phyloP scores from a whole-genome alignment of 2,888 invertebrate species.

The Lochmaea crataegi region DNA sequence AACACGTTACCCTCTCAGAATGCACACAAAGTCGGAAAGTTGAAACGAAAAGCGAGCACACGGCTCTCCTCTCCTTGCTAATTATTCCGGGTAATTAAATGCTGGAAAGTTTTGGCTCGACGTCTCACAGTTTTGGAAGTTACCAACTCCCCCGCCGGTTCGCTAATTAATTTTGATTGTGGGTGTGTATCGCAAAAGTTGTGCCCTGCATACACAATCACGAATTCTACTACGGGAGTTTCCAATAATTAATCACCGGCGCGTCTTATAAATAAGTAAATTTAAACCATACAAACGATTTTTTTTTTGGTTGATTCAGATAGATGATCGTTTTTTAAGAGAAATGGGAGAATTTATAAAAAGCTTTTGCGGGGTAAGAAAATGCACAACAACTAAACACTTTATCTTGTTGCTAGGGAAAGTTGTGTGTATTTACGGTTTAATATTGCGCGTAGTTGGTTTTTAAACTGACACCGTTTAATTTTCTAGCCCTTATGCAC shows the following conservation, averaged over 20 bases:
- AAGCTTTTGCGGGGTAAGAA: no score
- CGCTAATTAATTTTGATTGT: constrained; percentile 10
- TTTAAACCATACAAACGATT: background rate
- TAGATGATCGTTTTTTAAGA: no score
- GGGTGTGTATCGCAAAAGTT: background rate
- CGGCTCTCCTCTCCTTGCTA: constrained; percentile 62
- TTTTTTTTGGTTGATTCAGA: background rate
- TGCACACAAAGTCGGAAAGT: background rate
- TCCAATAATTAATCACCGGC: background rate
- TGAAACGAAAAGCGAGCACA: constrained; percentile 56
- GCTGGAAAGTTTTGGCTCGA: constrained; percentile 67
- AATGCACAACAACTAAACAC: no score
- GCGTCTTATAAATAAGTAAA: background rate
- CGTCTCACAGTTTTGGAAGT: background rate
- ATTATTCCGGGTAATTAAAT: constrained; percentile 74
- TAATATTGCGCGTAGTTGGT: no score
- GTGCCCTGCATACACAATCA: background rate
- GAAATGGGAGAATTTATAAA: no score
- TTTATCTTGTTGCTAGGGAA: no score
- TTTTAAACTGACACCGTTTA: no score
- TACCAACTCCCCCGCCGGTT: background rate
- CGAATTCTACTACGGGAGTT: background rate
- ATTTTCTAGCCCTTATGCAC: no score
- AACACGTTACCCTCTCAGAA: background rate
- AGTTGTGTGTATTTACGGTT: no score